These are phyloP conservation scores for Riparia riparia DNA, from an alignment of 2,113 vertebrate genomes.

Conservation along the genomic window DNA sequence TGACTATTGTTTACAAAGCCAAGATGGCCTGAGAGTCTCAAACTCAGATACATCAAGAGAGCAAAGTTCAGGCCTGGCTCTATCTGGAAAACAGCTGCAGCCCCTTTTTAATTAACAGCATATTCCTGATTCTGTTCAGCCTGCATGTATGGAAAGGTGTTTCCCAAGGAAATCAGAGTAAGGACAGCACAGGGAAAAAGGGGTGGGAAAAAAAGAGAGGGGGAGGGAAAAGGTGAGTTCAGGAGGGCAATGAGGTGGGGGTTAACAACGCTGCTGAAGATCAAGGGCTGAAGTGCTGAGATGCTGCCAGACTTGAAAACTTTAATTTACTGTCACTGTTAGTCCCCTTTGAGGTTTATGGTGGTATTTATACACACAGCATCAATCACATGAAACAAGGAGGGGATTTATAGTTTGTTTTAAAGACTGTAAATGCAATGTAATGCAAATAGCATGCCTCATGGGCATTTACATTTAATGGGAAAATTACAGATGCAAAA, in stretches of 20 bases:
- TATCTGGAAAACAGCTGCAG: constrained; percentile 39
- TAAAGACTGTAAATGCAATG: constrained; percentile 91
- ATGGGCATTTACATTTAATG: constrained; percentile 90
- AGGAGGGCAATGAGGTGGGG: constrained; percentile 79
- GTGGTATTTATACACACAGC: constrained; percentile 88
- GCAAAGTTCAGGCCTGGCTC: constrained; percentile 6
- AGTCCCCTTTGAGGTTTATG: constrained; percentile 88
- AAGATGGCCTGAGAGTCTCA: neutral
- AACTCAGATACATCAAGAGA: neutral
- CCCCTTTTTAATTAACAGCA: constrained; percentile 72
- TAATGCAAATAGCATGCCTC: constrained; percentile 90
- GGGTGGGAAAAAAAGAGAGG: neutral
- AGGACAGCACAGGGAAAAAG: constrained; percentile 36
- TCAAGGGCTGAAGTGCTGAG: constrained; percentile 83
- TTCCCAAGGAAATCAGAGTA: constrained; percentile 77
- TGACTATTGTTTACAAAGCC: constrained; percentile 21
- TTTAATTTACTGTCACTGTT: constrained; percentile 89
- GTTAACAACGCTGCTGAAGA: constrained; percentile 83
- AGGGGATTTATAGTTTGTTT: constrained; percentile 90
- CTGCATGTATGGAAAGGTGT: constrained; percentile 67
- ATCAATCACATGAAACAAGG: constrained; percentile 89
- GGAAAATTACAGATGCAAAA: constrained; percentile 90
- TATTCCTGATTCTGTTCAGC: constrained; percentile 52
- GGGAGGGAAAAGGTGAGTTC: constrained; percentile 70
- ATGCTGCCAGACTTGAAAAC: constrained; percentile 85